Evolutionary conservation across 1,140 invertebrate species (phyloP), one percentile per base, ranked within the genome.

Genomic region (Drosophila ercepeae): DNA sequence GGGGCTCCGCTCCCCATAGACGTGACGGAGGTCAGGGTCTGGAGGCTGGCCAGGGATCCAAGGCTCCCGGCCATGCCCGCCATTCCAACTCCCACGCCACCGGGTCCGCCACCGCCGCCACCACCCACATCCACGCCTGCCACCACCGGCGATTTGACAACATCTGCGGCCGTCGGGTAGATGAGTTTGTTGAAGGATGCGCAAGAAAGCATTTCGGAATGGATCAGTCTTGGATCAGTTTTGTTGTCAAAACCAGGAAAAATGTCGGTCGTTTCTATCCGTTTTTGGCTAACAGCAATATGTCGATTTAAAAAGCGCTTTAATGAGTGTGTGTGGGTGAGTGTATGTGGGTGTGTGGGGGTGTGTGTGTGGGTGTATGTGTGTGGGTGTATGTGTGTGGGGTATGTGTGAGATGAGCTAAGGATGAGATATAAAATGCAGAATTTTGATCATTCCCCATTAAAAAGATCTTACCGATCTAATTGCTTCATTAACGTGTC

Each of bases 181-280:
- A 91, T 65, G 34, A 91, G 52, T 68, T 91, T 89, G 45, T 90
- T 91, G 39, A 90, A 89, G 49, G 83, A 61, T n/a, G 89, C 76
- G 57, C 89, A 90, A 45, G 89, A 90, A 25, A 90, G 65, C 89
- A 90, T 90, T 42, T 65, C 54, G 61, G 36, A 41, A 16, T 55
- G 46, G 52, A 41, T 65, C 58, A 32, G 53, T 67, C 53, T n/a
- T n/a, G n/a, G n/a, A n/a, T n/a, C n/a, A n/a, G 73, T 67, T 88
- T 51, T 46, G 60, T 81, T 74, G 68, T 59, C 52, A 60, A 73
- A 82, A 82, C 59, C 57, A 79, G 74, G 65, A 54, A 76, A 78
- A 78, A 74, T 65, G 67, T 89, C 59, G 58, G 64, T 79, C 63
- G 63, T 39, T 39, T 39, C 36, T 14, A 13, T 39, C 13, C 34